These are phyloP conservation scores for Hippocampus mohnikei DNA, from an alignment of 2,113 vertebrate genomes.

Conservation along the genomic window DNA sequence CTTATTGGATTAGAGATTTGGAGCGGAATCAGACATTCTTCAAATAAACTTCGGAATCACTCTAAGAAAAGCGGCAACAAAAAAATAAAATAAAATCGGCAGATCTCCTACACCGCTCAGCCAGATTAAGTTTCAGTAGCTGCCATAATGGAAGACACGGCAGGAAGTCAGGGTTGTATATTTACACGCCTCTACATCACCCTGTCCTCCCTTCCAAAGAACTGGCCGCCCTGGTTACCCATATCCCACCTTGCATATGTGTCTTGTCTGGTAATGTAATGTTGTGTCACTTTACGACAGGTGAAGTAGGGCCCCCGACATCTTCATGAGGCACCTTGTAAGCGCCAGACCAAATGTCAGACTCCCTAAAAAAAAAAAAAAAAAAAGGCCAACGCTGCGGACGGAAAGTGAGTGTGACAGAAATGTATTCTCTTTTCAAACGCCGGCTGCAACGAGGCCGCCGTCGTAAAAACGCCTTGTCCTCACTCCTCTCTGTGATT, in stretches of 20 bases:
- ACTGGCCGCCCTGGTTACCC: conserved; percentile 16
- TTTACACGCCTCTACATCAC: conserved; percentile 71
- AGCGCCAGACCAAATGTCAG: neutral
- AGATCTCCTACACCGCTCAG: conserved; percentile 30
- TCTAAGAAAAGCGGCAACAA: too few species aligned
- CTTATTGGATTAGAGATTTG: too few species aligned
- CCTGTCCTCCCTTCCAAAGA: conserved; percentile 42
- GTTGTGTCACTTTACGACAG: conserved; percentile 11
- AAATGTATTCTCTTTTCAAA: conserved; percentile 69
- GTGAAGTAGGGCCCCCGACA: conserved; percentile 2
- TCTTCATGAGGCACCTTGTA: conserved; percentile 2
- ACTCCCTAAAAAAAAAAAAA: neutral
- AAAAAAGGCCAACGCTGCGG: conserved; percentile 10
- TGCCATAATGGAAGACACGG: conserved; percentile 65
- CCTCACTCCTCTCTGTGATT: conserved; percentile 55
- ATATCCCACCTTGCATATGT: conserved; percentile 7
- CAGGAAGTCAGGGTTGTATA: conserved; percentile 73
- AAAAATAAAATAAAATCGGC: too few species aligned
- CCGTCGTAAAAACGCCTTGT: conserved; percentile 25
- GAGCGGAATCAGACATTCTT: too few species aligned
- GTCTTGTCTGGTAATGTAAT: neutral
- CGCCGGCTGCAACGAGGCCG: conserved; percentile 50
- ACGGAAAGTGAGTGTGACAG: conserved; percentile 67
- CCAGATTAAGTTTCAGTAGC: conserved; percentile 68
- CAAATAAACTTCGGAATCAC: too few species aligned